Percentiles rank a stretch among this genome's conserved stretches.
Evolutionary conservation across 2,113 vertebrate species (phyloP).

Genomic region (Mesembrinibis cayennensis): DNA sequence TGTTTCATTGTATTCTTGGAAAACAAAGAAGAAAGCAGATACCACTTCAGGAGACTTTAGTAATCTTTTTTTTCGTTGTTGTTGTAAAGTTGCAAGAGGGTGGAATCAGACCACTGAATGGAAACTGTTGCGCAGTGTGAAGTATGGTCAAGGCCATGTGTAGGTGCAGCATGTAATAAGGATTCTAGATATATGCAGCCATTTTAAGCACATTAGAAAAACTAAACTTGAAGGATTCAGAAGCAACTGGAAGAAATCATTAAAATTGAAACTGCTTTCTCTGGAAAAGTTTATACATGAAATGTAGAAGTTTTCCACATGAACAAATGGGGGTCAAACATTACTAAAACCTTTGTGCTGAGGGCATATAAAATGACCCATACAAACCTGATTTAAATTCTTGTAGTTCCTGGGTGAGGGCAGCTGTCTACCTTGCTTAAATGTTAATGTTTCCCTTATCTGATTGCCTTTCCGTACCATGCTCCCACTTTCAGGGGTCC

Average conservation of each 20-base stretch:
- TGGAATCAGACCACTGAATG: neutral
- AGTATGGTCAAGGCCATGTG: neutral
- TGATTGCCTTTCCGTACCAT: neutral
- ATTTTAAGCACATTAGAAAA: neutral
- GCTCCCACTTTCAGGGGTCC: neutral
- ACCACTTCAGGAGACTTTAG: neutral
- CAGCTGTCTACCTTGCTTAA: neutral
- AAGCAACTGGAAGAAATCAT: neutral
- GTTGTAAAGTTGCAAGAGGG: neutral
- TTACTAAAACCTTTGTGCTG: neutral
- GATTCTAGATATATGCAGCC: neutral
- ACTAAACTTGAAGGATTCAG: neutral
- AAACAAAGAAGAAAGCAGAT: neutral
- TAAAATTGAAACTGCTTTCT: neutral
- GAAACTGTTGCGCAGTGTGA: neutral
- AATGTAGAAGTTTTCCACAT: neutral
- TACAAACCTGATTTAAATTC: constrained; percentile 16
- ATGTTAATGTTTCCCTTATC: neutral
- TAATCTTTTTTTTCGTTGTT: neutral
- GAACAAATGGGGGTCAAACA: neutral
- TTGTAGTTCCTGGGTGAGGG: neutral
- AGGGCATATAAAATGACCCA: neutral
- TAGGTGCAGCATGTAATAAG: neutral
- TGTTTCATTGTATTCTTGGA: neutral
- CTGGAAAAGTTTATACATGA: neutral